phyloP scores from a whole-genome alignment of 2,888 invertebrate species.

The Micropterix aruncella region DNA sequence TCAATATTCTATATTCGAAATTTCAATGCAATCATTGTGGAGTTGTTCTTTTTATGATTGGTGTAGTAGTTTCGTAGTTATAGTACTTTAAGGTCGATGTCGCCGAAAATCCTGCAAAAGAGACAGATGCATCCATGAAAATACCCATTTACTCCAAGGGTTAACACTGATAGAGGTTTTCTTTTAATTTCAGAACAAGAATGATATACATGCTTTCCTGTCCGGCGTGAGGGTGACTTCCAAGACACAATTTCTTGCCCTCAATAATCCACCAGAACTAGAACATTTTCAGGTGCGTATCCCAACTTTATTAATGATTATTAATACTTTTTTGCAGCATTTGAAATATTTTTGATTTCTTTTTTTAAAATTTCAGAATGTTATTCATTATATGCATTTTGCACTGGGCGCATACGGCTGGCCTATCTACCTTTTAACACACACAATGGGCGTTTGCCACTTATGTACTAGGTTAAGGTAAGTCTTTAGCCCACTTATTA shows the following conservation, averaged over 20 bases:
- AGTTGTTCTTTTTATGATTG: too few relatives aligned
- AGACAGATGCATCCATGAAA: too few relatives aligned
- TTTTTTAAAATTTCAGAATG: too few relatives aligned
- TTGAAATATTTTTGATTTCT: too few relatives aligned
- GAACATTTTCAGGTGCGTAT: conserved; percentile 40
- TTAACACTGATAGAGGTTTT: too few relatives aligned
- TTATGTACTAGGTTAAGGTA: conserved; percentile 54
- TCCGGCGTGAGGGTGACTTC: conserved; percentile 77
- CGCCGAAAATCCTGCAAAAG: too few relatives aligned
- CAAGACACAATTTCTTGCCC: conserved; percentile 63
- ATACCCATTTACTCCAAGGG: too few relatives aligned
- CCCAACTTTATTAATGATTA: conserved; percentile 1
- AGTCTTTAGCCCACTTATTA: conserved; percentile 14
- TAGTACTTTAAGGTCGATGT: too few relatives aligned
- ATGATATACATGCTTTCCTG: conserved; percentile 73
- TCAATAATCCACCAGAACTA: conserved; percentile 58
- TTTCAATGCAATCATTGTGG: too few relatives aligned
- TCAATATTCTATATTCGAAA: too few relatives aligned
- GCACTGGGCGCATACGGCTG: conserved; percentile 80
- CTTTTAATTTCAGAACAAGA: conserved; percentile 56
- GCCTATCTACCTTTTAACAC: conserved; percentile 71
- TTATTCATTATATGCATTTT: conserved; percentile 73
- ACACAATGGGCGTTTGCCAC: conserved; percentile 56
- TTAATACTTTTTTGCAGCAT: too few relatives aligned
- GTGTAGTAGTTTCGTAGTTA: too few relatives aligned